Conservation (phyloP, 1,140 invertebrate genomes). For the Drosophila prosaltans region DNA sequence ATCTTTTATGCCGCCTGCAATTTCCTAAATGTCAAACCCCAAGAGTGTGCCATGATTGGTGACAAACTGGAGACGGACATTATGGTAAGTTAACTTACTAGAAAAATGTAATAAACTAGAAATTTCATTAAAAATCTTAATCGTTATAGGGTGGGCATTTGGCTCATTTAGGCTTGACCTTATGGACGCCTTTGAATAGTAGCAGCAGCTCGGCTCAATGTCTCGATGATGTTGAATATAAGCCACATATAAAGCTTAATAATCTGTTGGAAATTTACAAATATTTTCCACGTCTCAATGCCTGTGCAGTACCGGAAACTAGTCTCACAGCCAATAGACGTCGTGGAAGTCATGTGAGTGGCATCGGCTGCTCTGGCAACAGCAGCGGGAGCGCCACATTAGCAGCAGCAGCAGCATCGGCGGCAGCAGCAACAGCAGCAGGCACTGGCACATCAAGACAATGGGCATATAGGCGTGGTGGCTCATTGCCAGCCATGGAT, state of each 20-base stretch:
- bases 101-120: neutral
- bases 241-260: slow-evolving; percentile 66
- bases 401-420: slow-evolving; percentile 23
- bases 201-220: slow-evolving; percentile 55
- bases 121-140: neutral
- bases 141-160: slow-evolving; percentile 87
- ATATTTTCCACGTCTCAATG: slow-evolving; percentile 67
- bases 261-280: slow-evolving; percentile 78
- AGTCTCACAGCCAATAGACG: slow-evolving; percentile 39
- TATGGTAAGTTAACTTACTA: slow-evolving; percentile 79
- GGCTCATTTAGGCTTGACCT: slow-evolving; percentile 89
- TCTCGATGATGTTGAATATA: slow-evolving; percentile 64
- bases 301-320: slow-evolving; percentile 20
- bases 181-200: slow-evolving; percentile 88
- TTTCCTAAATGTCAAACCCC: slow-evolving; percentile 87
- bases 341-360: slow-evolving; percentile 62
- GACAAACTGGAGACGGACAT: slow-evolving; percentile 94
- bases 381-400: slow-evolving; percentile 11
- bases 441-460: slow-evolving; percentile 18
- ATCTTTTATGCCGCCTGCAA: slow-evolving; percentile 91
- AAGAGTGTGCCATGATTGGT: slow-evolving; percentile 92
- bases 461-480: slow-evolving; percentile 62
- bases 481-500: slow-evolving; percentile 73
- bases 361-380: slow-evolving; percentile 18
- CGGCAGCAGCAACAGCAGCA: slow-evolving; percentile 21